Conservation (phyloP, 2,888 invertebrate species). For the Lapara coniferarum region DNA sequence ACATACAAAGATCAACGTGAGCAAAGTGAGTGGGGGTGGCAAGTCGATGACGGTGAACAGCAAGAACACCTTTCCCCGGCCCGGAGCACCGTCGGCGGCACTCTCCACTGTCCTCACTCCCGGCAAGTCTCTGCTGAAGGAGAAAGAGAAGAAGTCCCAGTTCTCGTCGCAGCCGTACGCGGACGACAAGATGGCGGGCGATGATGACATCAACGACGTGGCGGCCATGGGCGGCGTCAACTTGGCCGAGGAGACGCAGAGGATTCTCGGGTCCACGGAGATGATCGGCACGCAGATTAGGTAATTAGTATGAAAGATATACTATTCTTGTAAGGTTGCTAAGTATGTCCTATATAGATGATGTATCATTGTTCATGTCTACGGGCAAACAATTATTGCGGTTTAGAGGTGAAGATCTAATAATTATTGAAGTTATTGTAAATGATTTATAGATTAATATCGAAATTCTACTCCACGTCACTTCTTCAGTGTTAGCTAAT, state of each 20-base stretch:
- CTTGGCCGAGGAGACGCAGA: constrained; percentile 96
- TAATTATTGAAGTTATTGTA: no score
- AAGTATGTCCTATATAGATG: no score
- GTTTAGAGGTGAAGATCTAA: no score
- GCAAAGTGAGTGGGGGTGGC: constrained; percentile 62
- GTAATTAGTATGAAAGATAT: constrained; percentile 37
- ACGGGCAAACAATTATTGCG: no score
- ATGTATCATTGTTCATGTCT: no score
- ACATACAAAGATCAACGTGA: constrained; percentile 68
- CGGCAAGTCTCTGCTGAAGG: constrained; percentile 87
- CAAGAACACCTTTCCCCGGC: constrained; percentile 64
- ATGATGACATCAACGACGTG: constrained; percentile 99
- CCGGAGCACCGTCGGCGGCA: constrained; percentile 55
- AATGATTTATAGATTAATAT: no score
- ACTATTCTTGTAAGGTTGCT: no score
- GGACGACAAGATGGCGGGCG: constrained; percentile 87
- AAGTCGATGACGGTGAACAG: constrained; percentile 79
- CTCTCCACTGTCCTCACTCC: constrained; percentile 70
- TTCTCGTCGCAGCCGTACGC: constrained; percentile 62
- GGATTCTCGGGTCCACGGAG: constrained; percentile 95
- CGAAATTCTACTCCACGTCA: neutral
- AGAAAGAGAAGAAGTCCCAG: constrained; percentile 88
- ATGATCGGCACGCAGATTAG: constrained; percentile 93
- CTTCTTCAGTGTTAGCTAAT: neutral
- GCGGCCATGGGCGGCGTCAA: constrained; percentile 99